Percentiles rank a stretch among this genome's conserved stretches.
Evolutionary conservation across 2,113 vertebrate species (phyloP).

Genomic region (Donacobius atricapilla): DNA sequence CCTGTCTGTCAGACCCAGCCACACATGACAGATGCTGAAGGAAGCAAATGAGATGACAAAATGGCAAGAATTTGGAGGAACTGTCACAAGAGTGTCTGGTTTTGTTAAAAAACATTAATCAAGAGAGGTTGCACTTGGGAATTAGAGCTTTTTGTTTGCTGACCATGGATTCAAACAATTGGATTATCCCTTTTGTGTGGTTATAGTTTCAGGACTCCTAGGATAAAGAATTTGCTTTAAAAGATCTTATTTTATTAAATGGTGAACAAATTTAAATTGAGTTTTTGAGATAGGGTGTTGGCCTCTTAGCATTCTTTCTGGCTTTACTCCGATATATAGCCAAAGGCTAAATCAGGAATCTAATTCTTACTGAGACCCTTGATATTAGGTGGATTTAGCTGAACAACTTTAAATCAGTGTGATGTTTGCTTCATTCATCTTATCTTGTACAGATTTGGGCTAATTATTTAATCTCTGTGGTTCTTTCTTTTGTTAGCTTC

Average conservation of each 20-base stretch:
- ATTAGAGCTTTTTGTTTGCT: neutral
- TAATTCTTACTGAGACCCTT: neutral
- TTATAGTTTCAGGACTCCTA: neutral
- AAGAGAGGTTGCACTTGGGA: neutral
- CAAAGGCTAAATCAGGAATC: neutral
- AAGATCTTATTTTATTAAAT: neutral
- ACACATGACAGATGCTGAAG: neutral
- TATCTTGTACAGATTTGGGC: neutral
- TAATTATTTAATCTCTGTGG: neutral
- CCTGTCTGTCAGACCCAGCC: neutral
- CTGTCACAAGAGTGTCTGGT: neutral
- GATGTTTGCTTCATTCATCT: neutral
- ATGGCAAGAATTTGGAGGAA: neutral
- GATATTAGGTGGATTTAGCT: neutral
- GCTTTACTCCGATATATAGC: neutral
- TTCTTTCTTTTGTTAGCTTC: neutral
- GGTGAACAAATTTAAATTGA: neutral
- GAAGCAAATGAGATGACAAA: constrained; percentile 4
- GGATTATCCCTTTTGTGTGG: neutral
- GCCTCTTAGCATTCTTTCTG: neutral
- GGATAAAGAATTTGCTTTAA: neutral
- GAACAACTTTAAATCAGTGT: neutral
- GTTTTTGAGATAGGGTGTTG: neutral
- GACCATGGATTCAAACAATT: neutral
- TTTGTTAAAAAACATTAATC: neutral